phyloP scores from a whole-genome alignment of 2,113 vertebrate species.

The Prinia subflava region DNA sequence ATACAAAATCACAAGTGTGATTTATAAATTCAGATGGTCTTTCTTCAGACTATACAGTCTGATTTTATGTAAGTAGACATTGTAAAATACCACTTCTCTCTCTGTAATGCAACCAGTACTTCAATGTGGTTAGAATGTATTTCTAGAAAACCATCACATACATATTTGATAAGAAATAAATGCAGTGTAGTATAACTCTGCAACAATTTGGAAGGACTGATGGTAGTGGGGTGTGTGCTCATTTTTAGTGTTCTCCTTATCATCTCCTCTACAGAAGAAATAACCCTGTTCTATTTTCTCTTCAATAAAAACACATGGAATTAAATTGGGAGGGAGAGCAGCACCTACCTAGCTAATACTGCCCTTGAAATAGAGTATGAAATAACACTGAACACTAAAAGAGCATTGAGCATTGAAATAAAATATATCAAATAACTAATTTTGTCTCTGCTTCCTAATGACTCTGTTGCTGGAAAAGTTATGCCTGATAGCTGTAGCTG shows the following conservation, averaged over 20 bases:
- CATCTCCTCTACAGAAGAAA: not conserved
- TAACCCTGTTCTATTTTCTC: not conserved
- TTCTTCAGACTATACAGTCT: not conserved
- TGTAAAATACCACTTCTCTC: not conserved
- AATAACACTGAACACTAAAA: not conserved
- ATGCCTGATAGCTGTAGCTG: not conserved
- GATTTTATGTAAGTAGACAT: not conserved
- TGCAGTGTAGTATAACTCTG: not conserved
- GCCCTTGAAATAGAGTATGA: not conserved
- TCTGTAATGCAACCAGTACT: not conserved
- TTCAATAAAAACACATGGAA: not conserved
- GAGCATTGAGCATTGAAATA: not conserved
- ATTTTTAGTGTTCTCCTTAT: not conserved
- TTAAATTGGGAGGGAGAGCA: not conserved
- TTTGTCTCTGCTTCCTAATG: not conserved
- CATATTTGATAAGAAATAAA: not conserved
- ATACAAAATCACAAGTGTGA: not conserved
- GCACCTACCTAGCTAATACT: not conserved
- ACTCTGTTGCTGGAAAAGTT: not conserved
- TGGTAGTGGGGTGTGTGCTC: not conserved
- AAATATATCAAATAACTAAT: not conserved
- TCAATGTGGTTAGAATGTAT: not conserved
- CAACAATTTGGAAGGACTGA: not conserved
- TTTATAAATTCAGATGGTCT: not conserved
- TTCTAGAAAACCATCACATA: not conserved